Base-by-base conservation (phyloP, 2,797 vertebrate genomes). In the Myoxocephalus aenaeus region DNA sequence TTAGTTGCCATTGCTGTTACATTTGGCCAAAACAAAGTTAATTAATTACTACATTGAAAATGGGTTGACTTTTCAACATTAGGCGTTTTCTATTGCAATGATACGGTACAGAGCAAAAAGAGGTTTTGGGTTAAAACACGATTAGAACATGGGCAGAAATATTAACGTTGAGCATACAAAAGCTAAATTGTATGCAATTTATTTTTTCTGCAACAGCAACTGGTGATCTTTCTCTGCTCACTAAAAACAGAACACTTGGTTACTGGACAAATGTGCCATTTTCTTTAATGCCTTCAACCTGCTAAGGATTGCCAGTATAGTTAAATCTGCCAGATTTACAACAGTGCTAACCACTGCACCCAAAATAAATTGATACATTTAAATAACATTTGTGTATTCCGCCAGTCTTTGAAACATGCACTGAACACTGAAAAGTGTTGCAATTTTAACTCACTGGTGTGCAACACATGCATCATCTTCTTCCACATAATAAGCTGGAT, bases 401-500 rank as follows among this genome's bases (percentile, higher is more conserved):
- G 14, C 6, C 18, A n/a, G 27, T 65, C 44, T 48, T 18, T 38
- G 36, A 27, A 46, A 20, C 44, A 12, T 53, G 50, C 50, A 53
- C 53, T 56, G 22, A 27, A 27, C 53, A 14, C 22, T 1, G 5
- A 54, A 14, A 14, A 15, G 54, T 17, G 27, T 17, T 15, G 53
- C 1, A 12, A 54, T 7, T 18, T 82, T 12, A 65, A 91, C 93
- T 88, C 74, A 94, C 93, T 95, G 67, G 95, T 96, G 51, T 95
- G 95, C 66, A 96, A 89, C 65, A 96, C 93, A 0, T 96, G 95
- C 94, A 96, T 94, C 95, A 96, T 96, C 86, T 95, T 96, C 88
- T 96, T 96, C 95, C 95, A 96, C 90, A 96, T 89, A 69, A 96
- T 95, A 29, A 96, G 94, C 88, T 96, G 95, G 62, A 95, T 90